These are phyloP conservation scores for Poliocrania exsul DNA, from an alignment of 2,797 vertebrate species.

Conservation along the genomic window DNA sequence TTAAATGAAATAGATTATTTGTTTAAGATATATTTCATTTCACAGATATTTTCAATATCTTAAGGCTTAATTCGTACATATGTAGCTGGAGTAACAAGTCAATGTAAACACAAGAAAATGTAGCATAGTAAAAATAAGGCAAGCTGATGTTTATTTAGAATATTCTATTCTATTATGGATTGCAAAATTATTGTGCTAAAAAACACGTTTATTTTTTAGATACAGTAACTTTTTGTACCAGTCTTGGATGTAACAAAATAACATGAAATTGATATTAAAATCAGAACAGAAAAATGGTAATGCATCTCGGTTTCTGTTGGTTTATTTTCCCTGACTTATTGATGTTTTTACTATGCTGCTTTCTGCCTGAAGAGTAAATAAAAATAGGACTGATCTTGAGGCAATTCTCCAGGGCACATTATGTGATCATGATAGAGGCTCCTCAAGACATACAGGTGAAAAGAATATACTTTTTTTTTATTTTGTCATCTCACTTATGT, in stretches of 20 bases:
- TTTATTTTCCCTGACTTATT: neutral
- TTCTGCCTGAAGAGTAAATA: neutral
- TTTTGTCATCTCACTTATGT: neutral
- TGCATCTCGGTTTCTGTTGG: accelerated
- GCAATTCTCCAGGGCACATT: neutral
- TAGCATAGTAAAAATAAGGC: neutral
- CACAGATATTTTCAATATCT: neutral
- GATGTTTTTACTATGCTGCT: neutral
- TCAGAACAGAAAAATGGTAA: neutral
- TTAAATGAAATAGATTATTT: neutral
- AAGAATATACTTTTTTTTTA: neutral
- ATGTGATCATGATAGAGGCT: neutral
- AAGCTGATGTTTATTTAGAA: neutral
- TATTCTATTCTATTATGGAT: neutral
- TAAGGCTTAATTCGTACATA: neutral
- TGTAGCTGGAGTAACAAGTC: neutral
- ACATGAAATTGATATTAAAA: neutral
- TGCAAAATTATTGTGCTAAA: neutral
- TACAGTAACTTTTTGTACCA: neutral
- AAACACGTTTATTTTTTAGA: neutral
- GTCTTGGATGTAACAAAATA: neutral
- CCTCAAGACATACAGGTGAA: neutral
- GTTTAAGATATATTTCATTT: neutral
- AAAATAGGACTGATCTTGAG: neutral
- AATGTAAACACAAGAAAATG: neutral